phyloP scores from a whole-genome alignment of 2,888 invertebrate genomes.

The Cataglyphis rosenhaueri region DNA sequence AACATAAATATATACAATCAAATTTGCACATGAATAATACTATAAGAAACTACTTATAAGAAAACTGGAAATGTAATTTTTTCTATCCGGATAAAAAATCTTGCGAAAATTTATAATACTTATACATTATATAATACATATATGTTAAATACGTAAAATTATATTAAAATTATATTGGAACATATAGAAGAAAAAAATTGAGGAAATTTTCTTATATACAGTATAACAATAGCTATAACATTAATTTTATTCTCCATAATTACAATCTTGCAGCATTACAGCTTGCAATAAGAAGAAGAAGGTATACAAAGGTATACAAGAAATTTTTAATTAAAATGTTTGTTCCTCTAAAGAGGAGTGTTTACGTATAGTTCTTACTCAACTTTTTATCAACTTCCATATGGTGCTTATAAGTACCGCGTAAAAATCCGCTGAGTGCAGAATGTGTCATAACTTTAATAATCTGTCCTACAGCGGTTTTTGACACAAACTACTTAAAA shows the following conservation, averaged over 20 bases:
- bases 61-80: slow-evolving; percentile 5
- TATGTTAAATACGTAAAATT: background rate
- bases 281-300: background rate
- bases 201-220: background rate
- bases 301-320: background rate
- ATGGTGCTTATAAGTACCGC: slow-evolving; percentile 16
- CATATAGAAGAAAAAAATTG: background rate
- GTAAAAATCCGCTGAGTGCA: slow-evolving; percentile 33
- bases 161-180: background rate
- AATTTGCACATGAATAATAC: background rate
- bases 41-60: background rate
- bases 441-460: slow-evolving; percentile 36
- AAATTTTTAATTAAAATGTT: slow-evolving; percentile 49
- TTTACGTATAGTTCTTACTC: slow-evolving; percentile 7
- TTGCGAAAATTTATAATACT: slow-evolving; percentile 19
- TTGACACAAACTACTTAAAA: slow-evolving; percentile 30
- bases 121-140: background rate
- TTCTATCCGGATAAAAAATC: background rate
- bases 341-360: slow-evolving; percentile 4
- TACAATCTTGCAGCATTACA: background rate
- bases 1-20: background rate
- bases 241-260: background rate
- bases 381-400: slow-evolving; percentile 32
- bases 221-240: too few relatives aligned
- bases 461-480: slow-evolving; percentile 25